These are phyloP conservation scores for Torymus tubicola DNA, from an alignment of 2,888 invertebrate species.

Conservation along the genomic window DNA sequence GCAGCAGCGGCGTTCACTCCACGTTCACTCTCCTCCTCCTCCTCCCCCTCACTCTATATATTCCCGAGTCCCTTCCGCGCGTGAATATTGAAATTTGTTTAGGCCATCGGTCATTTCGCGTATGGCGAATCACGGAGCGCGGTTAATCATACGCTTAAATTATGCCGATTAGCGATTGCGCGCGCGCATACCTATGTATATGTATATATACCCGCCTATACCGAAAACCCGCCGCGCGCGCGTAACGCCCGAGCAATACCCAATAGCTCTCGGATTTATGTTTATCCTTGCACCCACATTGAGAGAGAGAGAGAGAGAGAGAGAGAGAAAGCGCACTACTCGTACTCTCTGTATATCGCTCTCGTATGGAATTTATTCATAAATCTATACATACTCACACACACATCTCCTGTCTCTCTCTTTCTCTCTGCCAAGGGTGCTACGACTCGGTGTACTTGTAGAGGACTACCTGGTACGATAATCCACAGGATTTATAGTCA, in stretches of 20 bases:
- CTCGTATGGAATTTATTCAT: slow-evolving; percentile 51
- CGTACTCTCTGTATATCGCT: slow-evolving; percentile 47
- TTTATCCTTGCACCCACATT: slow-evolving; percentile 53
- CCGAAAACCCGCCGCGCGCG: not conserved
- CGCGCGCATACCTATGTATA: not conserved
- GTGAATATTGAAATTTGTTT: slow-evolving; percentile 61
- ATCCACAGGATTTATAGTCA: slow-evolving; percentile 54
- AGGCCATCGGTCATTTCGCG: slow-evolving; percentile 52
- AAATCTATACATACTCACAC: slow-evolving; percentile 22
- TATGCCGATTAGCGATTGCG: slow-evolving; percentile 67
- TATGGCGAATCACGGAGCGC: slow-evolving; percentile 54
- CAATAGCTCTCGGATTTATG: slow-evolving; percentile 52
- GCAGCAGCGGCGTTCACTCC: not conserved
- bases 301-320: slow-evolving; percentile 26
- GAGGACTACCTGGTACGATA: slow-evolving; percentile 20
- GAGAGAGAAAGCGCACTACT: slow-evolving; percentile 19
- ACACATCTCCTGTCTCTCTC: too few relatives aligned
- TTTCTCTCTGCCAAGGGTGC: not conserved
- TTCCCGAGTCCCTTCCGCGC: not conserved
- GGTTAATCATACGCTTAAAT: slow-evolving; percentile 69
- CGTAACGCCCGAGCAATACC: slow-evolving; percentile 60
- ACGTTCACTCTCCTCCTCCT: not conserved
- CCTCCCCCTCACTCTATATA: not conserved
- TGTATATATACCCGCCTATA: too few relatives aligned
- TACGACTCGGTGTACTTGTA: slow-evolving; percentile 23